Percentiles rank a stretch among this genome's conserved stretches.
Evolutionary conservation across 1,140 invertebrate genomes (phyloP).

Genomic region (Drosophila repleta): DNA sequence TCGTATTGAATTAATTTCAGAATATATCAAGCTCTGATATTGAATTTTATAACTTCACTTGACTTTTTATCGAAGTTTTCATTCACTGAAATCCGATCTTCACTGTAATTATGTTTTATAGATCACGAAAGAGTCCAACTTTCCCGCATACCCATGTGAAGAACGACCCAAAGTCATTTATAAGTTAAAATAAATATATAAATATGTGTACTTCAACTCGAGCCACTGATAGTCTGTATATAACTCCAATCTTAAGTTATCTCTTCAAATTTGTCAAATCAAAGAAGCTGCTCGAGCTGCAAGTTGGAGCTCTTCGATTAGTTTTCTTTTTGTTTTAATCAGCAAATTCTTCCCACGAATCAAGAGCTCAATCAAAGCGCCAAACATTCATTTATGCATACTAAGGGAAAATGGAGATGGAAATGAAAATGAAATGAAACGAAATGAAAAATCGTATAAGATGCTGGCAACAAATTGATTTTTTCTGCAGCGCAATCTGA

Average conservation of each 20-base stretch:
- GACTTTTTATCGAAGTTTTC: not conserved
- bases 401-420: conserved; percentile 3
- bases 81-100: not conserved
- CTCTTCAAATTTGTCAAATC: too few relatives aligned
- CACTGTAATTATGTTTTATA: not conserved
- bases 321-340: conserved; percentile 14
- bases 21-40: too few relatives aligned
- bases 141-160: too few relatives aligned
- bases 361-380: conserved; percentile 42
- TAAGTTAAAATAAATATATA: too few relatives aligned
- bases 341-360: conserved; percentile 33
- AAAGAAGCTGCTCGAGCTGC: not conserved
- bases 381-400: conserved; percentile 23
- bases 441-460: conserved; percentile 25
- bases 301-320: not conserved
- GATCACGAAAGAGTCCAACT: too few relatives aligned
- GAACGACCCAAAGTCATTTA: too few relatives aligned
- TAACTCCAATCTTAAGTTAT: too few relatives aligned
- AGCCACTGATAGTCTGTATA: too few relatives aligned
- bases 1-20: too few relatives aligned
- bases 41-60: too few relatives aligned
- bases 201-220: too few relatives aligned
- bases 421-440: conserved; percentile 11
- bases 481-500: conserved; percentile 55
- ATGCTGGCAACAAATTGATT: conserved; percentile 66